Evolutionary conservation across 2,113 vertebrate species (phyloP).

Genomic region (Rhynchomys soricoides): DNA sequence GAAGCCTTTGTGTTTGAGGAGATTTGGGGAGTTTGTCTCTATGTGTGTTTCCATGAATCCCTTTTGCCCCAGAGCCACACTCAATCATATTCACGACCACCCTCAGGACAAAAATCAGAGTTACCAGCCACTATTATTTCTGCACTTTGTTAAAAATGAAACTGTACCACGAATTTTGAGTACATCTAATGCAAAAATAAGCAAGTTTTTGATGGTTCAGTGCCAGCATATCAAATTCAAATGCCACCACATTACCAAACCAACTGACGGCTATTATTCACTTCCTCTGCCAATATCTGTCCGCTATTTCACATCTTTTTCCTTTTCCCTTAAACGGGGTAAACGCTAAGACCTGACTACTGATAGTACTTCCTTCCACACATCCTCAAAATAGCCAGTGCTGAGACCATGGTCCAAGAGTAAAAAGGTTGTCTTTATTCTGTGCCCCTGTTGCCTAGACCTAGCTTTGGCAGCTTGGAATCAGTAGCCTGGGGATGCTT

Average conservation of each 20-base stretch:
- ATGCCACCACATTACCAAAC: constrained; percentile 80
- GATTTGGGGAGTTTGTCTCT: constrained; percentile 68
- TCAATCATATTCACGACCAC: constrained; percentile 80
- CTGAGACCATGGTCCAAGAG: background rate
- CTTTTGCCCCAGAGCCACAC: constrained; percentile 68
- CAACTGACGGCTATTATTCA: constrained; percentile 75
- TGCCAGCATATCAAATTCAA: constrained; percentile 84
- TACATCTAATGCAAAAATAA: constrained; percentile 86
- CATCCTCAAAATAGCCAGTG: constrained; percentile 8
- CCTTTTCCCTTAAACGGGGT: constrained; percentile 70
- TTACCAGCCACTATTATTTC: constrained; percentile 80
- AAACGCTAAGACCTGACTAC: constrained; percentile 73
- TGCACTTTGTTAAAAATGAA: constrained; percentile 85
- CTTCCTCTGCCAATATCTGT: constrained; percentile 31
- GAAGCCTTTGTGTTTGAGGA: constrained; percentile 68
- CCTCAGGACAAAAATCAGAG: constrained; percentile 80
- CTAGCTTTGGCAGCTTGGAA: constrained; percentile 46
- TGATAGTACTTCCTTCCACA: constrained; percentile 52
- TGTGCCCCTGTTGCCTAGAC: background rate
- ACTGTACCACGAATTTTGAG: constrained; percentile 78
- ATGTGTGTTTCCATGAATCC: constrained; percentile 74
- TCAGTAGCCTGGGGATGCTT: constrained; percentile 55
- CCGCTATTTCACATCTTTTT: constrained; percentile 77
- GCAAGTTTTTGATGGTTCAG: constrained; percentile 84
- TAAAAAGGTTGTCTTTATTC: constrained; percentile 26